Conservation (phyloP, 2,113 vertebrate species). For the Leuciscus idus region DNA sequence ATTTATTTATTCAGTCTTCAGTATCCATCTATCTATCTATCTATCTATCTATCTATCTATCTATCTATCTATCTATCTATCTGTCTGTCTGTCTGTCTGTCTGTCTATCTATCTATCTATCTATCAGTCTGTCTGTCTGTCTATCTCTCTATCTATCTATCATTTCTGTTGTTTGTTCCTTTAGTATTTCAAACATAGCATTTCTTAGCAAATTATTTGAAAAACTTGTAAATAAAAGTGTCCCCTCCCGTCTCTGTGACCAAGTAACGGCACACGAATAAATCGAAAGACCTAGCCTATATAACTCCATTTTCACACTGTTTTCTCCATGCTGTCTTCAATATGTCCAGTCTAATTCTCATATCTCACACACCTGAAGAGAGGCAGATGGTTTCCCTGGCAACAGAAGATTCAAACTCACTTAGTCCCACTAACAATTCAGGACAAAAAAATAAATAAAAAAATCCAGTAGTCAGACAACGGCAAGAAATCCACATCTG, state of each 20-base stretch:
- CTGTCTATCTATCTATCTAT: neutral
- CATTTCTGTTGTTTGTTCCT: neutral
- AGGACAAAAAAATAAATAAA: neutral
- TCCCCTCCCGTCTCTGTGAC: neutral
- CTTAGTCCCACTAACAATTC: neutral
- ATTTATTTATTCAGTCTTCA: too few species aligned
- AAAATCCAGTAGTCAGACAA: neutral
- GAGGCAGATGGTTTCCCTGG: neutral
- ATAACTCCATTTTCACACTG: neutral
- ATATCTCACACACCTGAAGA: neutral
- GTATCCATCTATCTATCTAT: neutral
- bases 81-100: neutral
- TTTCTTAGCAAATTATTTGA: neutral
- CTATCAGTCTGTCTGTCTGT: neutral
- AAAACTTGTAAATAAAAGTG: neutral
- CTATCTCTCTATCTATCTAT: neutral
- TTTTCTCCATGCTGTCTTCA: neutral
- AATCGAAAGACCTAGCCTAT: neutral
- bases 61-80: neutral
- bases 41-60: neutral
- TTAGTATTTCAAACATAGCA: neutral
- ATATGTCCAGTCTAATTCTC: conserved; percentile 19
- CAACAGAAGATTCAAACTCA: neutral
- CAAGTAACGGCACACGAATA: neutral
- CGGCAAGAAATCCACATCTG: neutral